Conservation (phyloP, 1,140 invertebrate genomes). For the Copidosoma floridanum region DNA sequence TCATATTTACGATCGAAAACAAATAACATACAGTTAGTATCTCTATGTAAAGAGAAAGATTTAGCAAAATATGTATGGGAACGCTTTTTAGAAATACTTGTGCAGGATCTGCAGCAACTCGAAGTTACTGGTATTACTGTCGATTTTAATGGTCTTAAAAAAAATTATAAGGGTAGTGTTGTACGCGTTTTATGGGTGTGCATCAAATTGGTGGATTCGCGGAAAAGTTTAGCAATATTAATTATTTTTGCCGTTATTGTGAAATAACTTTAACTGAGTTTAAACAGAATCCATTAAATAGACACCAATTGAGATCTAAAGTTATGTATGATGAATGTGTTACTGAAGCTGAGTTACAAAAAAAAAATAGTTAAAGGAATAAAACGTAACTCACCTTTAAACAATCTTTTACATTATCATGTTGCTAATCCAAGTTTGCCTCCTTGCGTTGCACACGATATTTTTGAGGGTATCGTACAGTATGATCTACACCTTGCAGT, state of each 20-base stretch:
- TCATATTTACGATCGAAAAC: constrained; percentile 12
- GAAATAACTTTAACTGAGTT: constrained; percentile 12
- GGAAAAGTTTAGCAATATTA: constrained; percentile 11
- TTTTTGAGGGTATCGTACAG: constrained; percentile 18
- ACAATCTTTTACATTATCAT: constrained; percentile 18
- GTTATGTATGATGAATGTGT: constrained; percentile 8
- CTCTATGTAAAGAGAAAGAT: constrained; percentile 12
- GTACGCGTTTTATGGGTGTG: constrained; percentile 29
- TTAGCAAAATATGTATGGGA: constrained; percentile 11
- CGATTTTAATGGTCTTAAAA: not conserved
- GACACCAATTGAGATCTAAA: constrained; percentile 5
- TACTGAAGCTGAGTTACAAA: not conserved
- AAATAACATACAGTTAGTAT: constrained; percentile 4
- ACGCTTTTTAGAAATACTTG: constrained; percentile 17
- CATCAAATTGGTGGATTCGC: constrained; percentile 34
- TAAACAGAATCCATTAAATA: constrained; percentile 10
- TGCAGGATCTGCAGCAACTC: constrained; percentile 23
- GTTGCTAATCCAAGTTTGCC: constrained; percentile 22
- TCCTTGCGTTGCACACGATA: constrained; percentile 23
- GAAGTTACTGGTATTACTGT: constrained; percentile 23
- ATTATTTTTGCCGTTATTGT: constrained; percentile 24
- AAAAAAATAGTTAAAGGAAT: constrained; percentile 14
- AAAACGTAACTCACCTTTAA: constrained; percentile 15
- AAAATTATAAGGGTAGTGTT: constrained; percentile 26
- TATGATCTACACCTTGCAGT: constrained; percentile 18